phyloP scores from a whole-genome alignment of 2,113 vertebrate species.

The Lycaon pictus region DNA sequence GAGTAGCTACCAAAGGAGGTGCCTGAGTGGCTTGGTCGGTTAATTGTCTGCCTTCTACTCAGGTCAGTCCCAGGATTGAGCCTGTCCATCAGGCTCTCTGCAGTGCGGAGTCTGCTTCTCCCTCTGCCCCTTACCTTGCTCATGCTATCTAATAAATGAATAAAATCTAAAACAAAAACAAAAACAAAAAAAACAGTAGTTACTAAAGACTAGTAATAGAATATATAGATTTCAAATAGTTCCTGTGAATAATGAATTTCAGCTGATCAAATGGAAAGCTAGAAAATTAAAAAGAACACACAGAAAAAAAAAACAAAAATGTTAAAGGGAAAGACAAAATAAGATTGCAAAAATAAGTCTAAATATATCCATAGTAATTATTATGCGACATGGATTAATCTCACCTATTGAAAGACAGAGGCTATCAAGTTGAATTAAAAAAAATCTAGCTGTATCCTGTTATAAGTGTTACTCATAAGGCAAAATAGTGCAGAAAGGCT shows the following conservation, averaged over 20 bases:
- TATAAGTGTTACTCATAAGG: neutral
- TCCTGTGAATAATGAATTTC: neutral
- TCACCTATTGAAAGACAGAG: neutral
- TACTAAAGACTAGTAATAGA: neutral
- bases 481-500: neutral
- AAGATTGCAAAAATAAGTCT: neutral
- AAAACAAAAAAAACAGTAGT: no score
- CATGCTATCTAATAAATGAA: no score
- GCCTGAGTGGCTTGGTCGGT: no score
- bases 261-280: neutral
- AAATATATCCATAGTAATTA: neutral
- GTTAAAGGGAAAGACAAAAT: neutral
- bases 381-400: neutral
- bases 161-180: no score
- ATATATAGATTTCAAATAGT: neutral
- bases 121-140: no score
- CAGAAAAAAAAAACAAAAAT: neutral
- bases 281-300: neutral
- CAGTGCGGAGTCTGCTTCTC: no score
- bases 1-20: neutral
- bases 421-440: neutral
- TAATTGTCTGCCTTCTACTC: no score
- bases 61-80: no score
- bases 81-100: no score
- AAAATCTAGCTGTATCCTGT: neutral